phyloP scores from a whole-genome alignment of 2,888 invertebrate species.

The Meteorus cinctellus region DNA sequence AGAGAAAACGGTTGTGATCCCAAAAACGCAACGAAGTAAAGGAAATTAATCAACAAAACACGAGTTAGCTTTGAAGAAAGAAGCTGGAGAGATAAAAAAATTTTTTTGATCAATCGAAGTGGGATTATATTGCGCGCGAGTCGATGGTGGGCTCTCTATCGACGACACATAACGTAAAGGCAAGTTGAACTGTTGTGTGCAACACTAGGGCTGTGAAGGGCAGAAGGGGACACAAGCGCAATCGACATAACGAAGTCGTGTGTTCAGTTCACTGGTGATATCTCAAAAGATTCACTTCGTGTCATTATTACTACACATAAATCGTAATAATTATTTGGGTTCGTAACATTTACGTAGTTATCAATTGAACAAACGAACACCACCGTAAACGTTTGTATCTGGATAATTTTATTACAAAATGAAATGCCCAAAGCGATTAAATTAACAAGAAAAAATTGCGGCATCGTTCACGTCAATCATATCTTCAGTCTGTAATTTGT shows the following conservation, averaged over 20 bases:
- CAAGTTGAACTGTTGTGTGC: neutral
- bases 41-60: no score
- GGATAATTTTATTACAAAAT: neutral
- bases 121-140: constrained; percentile 37
- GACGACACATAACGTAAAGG: constrained; percentile 1
- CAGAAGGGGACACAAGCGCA: constrained; percentile 30
- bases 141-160: constrained; percentile 41
- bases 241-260: constrained; percentile 30
- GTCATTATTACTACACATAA: constrained; percentile 8
- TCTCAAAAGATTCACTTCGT: constrained; percentile 9
- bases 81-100: constrained; percentile 7
- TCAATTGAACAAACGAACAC: neutral
- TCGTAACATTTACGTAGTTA: constrained; percentile 5
- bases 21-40: neutral
- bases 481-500: constrained; percentile 29
- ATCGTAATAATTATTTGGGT: neutral
- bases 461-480: constrained; percentile 46
- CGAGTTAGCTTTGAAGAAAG: neutral
- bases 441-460: constrained; percentile 30
- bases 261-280: constrained; percentile 5
- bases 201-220: constrained; percentile 4
- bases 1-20: neutral
- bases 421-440: constrained; percentile 32
- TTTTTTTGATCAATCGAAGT: constrained; percentile 21
- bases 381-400: no score